phyloP scores from a whole-genome alignment of 2,797 vertebrate genomes.

The Galaxias olidus region DNA sequence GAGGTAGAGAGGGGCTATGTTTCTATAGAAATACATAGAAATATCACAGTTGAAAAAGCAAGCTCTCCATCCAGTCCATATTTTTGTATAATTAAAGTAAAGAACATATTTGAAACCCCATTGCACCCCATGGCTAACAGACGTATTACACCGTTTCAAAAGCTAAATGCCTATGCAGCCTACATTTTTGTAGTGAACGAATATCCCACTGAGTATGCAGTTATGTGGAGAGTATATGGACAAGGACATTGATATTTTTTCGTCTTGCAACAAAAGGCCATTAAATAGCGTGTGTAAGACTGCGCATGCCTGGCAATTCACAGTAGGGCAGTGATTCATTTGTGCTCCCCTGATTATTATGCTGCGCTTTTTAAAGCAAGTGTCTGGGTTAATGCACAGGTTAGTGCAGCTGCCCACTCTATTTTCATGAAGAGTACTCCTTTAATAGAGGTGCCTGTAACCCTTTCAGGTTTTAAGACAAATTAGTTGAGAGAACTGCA shows the following conservation, averaged over 20 bases:
- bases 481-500: slow-evolving; percentile 22
- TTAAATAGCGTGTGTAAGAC: slow-evolving; percentile 11
- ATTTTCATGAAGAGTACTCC: slow-evolving; percentile 29
- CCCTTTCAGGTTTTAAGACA: slow-evolving; percentile 28
- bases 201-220: background rate
- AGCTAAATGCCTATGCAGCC: too few species aligned
- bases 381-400: slow-evolving; percentile 5
- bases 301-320: background rate
- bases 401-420: slow-evolving; percentile 37
- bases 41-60: too few species aligned
- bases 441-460: slow-evolving; percentile 25
- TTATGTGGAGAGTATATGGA: background rate
- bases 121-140: too few species aligned
- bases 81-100: too few species aligned
- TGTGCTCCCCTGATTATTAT: slow-evolving; percentile 33
- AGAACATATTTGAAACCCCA: too few species aligned
- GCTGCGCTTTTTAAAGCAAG: slow-evolving; percentile 18
- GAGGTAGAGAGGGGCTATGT: too few species aligned
- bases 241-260: background rate
- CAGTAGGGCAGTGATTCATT: slow-evolving; percentile 9
- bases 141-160: too few species aligned
- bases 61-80: too few species aligned
- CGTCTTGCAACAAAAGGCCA: slow-evolving; percentile 10
- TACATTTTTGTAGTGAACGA: too few species aligned
- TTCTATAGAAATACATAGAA: too few species aligned